A percentile compares a stretch with the other conserved stretches of the same genome.
Conservation (phyloP, 1,140 invertebrate genomes). For the Pogonus chalceus region DNA sequence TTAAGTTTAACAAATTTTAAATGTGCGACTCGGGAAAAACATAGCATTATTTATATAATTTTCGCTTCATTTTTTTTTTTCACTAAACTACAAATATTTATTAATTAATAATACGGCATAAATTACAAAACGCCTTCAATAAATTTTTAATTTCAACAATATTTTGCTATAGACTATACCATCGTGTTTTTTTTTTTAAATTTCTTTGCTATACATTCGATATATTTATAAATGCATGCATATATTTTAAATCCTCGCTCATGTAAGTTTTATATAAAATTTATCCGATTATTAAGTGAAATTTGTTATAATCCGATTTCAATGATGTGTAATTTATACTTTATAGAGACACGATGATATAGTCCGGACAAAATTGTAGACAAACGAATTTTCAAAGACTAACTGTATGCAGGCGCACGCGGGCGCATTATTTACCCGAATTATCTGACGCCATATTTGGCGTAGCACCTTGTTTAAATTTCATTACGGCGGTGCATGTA, state of each 20-base stretch:
- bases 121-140: constrained; percentile 27
- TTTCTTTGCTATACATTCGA: no score
- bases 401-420: not conserved
- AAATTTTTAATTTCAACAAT: constrained; percentile 18
- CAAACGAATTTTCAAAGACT: not conserved
- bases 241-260: no score
- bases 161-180: not conserved
- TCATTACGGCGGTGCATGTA: no score
- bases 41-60: not conserved
- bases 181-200: no score
- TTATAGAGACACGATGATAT: not conserved
- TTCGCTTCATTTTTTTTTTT: not conserved
- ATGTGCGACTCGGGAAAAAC: not conserved
- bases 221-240: no score
- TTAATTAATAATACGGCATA: constrained; percentile 13
- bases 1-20: not conserved
- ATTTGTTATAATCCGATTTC: no score
- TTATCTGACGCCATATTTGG: no score
- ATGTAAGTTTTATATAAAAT: no score
- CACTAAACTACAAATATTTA: not conserved
- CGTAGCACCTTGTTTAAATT: no score
- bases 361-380: not conserved
- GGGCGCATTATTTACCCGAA: no score
- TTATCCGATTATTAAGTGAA: no score
- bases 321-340: no score